These are phyloP conservation scores for Drosophila pandora DNA, from an alignment of 1,140 invertebrate genomes.

Conservation along the genomic window DNA sequence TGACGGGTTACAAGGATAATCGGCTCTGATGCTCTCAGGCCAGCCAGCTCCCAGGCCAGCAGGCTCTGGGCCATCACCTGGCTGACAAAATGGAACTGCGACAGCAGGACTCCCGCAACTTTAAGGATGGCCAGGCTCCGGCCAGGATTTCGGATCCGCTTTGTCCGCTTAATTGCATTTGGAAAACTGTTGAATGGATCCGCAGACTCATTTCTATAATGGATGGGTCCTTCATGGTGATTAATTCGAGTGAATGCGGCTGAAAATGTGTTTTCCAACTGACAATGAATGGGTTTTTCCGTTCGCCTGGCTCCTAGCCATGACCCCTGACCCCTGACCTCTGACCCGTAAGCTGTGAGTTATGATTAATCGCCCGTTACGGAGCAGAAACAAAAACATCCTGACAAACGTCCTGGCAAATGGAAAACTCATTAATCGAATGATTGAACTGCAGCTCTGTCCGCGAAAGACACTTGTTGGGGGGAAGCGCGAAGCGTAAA, in stretches of 20 bases:
- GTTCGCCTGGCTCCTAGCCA: neutral
- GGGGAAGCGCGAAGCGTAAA: neutral
- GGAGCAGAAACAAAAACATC: slow-evolving; percentile 14
- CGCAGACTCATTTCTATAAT: slow-evolving; percentile 19
- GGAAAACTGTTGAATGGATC: slow-evolving; percentile 40
- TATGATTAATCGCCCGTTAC: slow-evolving; percentile 36
- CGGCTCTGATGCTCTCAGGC: neutral
- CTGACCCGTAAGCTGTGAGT: neutral
- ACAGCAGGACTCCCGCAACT: neutral
- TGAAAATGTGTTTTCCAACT: slow-evolving; percentile 17
- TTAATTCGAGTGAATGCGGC: slow-evolving; percentile 32
- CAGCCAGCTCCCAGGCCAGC: neutral
- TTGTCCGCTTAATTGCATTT: slow-evolving; percentile 43
- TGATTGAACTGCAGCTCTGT: slow-evolving; percentile 19
- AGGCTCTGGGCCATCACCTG: neutral
- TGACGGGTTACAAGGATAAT: slow-evolving; percentile 26
- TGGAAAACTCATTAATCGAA: slow-evolving; percentile 28
- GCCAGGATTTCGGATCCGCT: slow-evolving; percentile 18
- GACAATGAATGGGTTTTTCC: slow-evolving; percentile 3
- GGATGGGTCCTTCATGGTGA: slow-evolving; percentile 34
- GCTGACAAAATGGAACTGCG: neutral
- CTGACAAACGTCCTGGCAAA: slow-evolving; percentile 2
- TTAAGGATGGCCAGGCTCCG: neutral
- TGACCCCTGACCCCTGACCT: neutral
- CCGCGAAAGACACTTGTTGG: neutral